Evolutionary conservation across 2,797 vertebrate genomes (phyloP).

Genomic region (Xiphorhynchus erythropygius): DNA sequence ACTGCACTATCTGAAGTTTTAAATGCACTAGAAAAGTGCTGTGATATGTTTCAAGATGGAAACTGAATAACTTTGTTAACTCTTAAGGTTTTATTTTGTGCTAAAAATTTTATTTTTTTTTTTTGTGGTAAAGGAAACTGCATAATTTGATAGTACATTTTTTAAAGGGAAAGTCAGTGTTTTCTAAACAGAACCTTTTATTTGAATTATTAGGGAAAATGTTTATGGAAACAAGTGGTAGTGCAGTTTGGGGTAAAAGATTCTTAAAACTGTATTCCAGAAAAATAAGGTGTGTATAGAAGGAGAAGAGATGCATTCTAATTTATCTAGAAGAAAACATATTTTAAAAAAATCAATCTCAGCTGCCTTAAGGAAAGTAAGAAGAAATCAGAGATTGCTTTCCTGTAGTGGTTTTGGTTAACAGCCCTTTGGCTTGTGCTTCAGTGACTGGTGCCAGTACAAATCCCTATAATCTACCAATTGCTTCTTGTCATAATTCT

Average conservation of each 20-base stretch:
- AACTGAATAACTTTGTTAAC: background rate
- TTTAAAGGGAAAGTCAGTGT: background rate
- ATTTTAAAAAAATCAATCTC: background rate
- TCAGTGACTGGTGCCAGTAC: background rate
- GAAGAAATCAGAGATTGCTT: constrained; percentile 30
- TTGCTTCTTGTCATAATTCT: constrained; percentile 26
- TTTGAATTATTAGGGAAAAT: background rate
- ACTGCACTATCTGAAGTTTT: constrained; percentile 19
- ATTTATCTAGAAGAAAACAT: background rate
- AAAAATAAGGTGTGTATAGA: background rate
- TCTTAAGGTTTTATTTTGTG: background rate
- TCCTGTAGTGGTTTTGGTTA: constrained; percentile 53
- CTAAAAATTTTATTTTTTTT: background rate
- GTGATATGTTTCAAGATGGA: background rate
- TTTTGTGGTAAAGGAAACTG: background rate
- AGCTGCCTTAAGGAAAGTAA: constrained; percentile 9
- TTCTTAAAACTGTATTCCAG: background rate
- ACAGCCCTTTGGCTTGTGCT: constrained; percentile 11
- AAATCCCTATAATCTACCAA: constrained; percentile 39
- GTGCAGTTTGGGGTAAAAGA: background rate
- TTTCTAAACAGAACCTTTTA: background rate
- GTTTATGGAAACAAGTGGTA: background rate
- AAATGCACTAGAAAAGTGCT: background rate
- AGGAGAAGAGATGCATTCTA: background rate
- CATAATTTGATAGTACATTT: background rate